Evolutionary conservation across 2,888 invertebrate species (phyloP).

Genomic region (Pterostichus niger): DNA sequence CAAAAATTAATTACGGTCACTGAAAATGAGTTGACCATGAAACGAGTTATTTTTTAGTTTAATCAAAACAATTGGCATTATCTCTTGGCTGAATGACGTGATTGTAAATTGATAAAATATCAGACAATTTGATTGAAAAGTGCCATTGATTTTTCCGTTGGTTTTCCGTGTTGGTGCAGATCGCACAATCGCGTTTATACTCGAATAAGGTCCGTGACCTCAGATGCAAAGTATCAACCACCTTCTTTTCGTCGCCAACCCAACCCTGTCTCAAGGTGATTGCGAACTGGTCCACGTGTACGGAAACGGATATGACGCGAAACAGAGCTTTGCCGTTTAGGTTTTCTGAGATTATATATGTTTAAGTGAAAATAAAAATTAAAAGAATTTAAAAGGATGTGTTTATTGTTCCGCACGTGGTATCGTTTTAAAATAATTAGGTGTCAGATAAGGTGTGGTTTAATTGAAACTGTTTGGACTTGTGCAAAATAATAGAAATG

Average conservation of each 20-base stretch:
- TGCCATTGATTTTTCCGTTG: slow-evolving; percentile 6
- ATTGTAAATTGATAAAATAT: not conserved
- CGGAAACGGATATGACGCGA: slow-evolving; percentile 52
- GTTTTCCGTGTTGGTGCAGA: not conserved
- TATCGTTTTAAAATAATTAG: too few relatives aligned
- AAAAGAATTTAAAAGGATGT: slow-evolving; percentile 48
- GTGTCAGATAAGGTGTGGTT: too few relatives aligned
- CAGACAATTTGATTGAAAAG: not conserved
- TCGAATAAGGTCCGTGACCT: slow-evolving; percentile 18
- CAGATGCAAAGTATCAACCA: too few relatives aligned
- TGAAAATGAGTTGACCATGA: not conserved
- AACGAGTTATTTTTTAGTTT: not conserved
- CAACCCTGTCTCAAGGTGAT: not conserved
- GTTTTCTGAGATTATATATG: slow-evolving; percentile 66
- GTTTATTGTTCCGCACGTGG: too few relatives aligned
- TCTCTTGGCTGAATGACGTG: not conserved
- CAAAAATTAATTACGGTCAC: not conserved
- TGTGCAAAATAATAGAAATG: too few relatives aligned
- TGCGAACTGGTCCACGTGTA: slow-evolving; percentile 14
- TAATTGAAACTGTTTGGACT: too few relatives aligned
- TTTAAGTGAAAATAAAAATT: slow-evolving; percentile 60
- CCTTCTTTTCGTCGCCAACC: not conserved
- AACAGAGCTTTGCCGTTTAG: slow-evolving; percentile 66
- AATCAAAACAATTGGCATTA: slow-evolving; percentile 11
- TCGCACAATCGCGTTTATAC: not conserved